These are phyloP conservation scores for Iselma pallidipennis DNA, from an alignment of 2,888 invertebrate genomes.

Conservation along the genomic window DNA sequence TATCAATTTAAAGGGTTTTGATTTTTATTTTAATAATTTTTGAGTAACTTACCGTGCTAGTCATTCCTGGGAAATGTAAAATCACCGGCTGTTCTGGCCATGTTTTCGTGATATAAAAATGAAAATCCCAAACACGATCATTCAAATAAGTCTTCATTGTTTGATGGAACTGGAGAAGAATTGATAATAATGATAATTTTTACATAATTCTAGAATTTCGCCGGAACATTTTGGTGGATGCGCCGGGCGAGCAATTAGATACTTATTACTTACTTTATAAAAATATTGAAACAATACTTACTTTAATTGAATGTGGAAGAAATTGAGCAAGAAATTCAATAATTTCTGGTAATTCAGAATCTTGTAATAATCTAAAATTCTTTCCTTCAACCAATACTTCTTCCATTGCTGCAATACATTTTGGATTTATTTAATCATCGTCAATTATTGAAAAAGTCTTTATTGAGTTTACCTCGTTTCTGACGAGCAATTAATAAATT, in stretches of 20 bases:
- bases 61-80: conserved; percentile 87
- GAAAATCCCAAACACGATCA: conserved; percentile 87
- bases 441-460: neutral
- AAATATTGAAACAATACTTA: conserved; percentile 51
- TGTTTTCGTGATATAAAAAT: conserved; percentile 86
- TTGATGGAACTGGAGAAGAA: conserved; percentile 74
- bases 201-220: conserved; percentile 2
- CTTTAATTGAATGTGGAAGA: conserved; percentile 87
- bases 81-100: conserved; percentile 86
- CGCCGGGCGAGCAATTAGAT: conserved; percentile 5
- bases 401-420: conserved; percentile 71
- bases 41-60: conserved; percentile 73
- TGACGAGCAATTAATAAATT: conserved; percentile 19
- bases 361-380: conserved; percentile 85
- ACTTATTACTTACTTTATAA: neutral
- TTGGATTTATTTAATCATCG: neutral
- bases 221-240: conserved; percentile 17
- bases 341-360: conserved; percentile 83
- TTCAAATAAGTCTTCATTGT: conserved; percentile 86
- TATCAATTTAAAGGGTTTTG: no score
- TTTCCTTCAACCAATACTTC: conserved; percentile 83
- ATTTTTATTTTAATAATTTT: neutral
- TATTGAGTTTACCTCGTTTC: conserved; percentile 23
- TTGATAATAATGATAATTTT: neutral
- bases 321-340: conserved; percentile 78